Evolutionary conservation across 2,113 vertebrate genomes (phyloP).

Genomic region (Eptesicus fuscus): DNA sequence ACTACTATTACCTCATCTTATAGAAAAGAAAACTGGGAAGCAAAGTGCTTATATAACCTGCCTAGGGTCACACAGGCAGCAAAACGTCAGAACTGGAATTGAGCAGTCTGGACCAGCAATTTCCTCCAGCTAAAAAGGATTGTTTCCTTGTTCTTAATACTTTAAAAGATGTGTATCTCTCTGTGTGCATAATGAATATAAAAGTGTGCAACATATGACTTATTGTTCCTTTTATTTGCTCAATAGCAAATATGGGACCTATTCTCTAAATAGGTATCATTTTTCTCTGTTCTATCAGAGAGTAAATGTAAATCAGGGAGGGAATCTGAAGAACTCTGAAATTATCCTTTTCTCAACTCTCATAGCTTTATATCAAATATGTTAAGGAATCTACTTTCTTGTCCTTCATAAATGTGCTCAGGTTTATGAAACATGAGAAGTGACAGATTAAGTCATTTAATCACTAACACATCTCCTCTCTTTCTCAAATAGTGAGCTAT

Average conservation of each 20-base stretch:
- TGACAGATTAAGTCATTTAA: constrained; percentile 45
- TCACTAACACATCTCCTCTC: not conserved
- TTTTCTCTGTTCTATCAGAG: not conserved
- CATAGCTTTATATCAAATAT: not conserved
- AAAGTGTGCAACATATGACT: not conserved
- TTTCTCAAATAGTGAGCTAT: constrained; percentile 29
- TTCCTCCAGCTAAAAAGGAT: not conserved
- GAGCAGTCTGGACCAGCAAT: not conserved
- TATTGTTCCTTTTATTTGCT: not conserved
- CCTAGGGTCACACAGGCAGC: not conserved
- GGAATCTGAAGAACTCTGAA: not conserved
- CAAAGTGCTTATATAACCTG: not conserved
- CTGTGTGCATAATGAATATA: not conserved
- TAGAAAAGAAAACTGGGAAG: not conserved
- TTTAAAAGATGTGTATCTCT: not conserved
- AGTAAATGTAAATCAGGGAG: not conserved
- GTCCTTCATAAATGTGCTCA: not conserved
- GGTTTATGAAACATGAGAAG: constrained; percentile 21
- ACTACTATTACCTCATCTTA: not conserved
- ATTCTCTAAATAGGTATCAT: not conserved
- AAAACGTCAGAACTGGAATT: not conserved
- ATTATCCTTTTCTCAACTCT: not conserved
- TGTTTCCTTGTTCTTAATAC: not conserved
- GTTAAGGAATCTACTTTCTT: not conserved
- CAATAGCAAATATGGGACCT: not conserved